These are phyloP conservation scores for Sylvia atricapilla DNA, from an alignment of 2,113 vertebrate genomes.

Conservation along the genomic window DNA sequence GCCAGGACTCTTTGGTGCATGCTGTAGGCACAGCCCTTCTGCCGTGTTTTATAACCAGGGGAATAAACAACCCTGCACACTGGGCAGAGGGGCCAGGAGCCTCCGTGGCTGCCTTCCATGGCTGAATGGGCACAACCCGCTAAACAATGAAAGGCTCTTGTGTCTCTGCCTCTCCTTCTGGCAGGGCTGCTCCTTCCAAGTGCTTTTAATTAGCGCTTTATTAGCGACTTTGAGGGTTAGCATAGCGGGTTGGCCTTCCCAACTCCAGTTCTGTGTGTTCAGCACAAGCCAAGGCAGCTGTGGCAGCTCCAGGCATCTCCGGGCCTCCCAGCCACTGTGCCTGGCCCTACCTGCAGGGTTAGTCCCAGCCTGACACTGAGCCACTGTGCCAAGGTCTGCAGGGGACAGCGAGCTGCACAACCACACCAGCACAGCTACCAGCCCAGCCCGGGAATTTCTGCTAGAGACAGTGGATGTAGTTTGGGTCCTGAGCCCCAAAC, in stretches of 20 bases:
- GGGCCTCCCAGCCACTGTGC: neutral
- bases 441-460: neutral
- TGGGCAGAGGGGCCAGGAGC: conserved; percentile 21
- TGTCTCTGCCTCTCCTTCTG: conserved; percentile 38
- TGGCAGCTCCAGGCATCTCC: neutral
- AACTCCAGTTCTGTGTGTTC: neutral
- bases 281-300: neutral
- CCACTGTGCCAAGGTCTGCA: neutral
- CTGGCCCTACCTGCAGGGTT: neutral
- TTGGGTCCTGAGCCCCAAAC: neutral
- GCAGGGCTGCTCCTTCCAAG: conserved; percentile 34
- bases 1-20: neutral
- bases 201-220: conserved; percentile 57
- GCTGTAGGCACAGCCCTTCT: neutral
- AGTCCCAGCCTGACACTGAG: neutral
- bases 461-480: neutral
- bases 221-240: conserved; percentile 20
- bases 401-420: neutral
- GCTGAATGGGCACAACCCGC: conserved; percentile 6
- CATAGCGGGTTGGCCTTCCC: neutral
- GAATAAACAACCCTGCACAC: neutral
- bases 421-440: neutral
- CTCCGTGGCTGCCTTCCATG: neutral
- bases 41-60: neutral
- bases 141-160: conserved; percentile 40